Percentiles rank a stretch among this genome's conserved stretches.
phyloP scores from a whole-genome alignment of 2,797 vertebrate species.

The Lepus oiostolus region DNA sequence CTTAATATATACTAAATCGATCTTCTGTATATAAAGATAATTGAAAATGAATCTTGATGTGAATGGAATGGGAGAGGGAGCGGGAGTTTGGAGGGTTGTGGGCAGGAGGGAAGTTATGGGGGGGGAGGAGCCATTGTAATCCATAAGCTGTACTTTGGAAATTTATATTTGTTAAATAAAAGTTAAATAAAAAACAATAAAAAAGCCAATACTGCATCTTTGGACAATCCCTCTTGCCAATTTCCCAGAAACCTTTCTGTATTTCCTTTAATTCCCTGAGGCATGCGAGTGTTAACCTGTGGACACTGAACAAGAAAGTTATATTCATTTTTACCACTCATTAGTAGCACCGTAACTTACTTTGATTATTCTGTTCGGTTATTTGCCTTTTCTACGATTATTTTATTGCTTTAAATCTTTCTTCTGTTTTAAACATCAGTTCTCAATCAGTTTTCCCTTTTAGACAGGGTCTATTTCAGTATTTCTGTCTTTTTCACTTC shows the following conservation, averaged over 20 bases:
- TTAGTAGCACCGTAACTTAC: fast-evolving
- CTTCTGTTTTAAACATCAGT: neutral
- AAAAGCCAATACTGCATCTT: no score
- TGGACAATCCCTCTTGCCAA: fast-evolving
- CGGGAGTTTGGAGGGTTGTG: no score
- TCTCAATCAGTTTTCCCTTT: neutral
- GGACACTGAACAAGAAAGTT: neutral
- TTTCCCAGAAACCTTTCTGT: neutral
- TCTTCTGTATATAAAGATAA: no score
- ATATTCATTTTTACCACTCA: neutral
- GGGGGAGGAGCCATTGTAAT: no score
- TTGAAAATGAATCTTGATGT: no score
- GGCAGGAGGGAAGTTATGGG: no score
- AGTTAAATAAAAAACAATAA: no score
- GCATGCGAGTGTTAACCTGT: neutral
- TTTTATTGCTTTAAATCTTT: neutral
- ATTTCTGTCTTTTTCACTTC: neutral
- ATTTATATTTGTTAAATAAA: no score
- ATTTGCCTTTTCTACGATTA: neutral
- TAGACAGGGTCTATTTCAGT: neutral
- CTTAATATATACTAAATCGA: no score
- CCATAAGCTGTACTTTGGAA: no score
- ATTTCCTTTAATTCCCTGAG: neutral
- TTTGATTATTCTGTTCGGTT: neutral
- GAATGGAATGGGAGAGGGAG: no score